Conservation (phyloP, 2,797 vertebrate genomes). For the Chelidonichthys spinosus region DNA sequence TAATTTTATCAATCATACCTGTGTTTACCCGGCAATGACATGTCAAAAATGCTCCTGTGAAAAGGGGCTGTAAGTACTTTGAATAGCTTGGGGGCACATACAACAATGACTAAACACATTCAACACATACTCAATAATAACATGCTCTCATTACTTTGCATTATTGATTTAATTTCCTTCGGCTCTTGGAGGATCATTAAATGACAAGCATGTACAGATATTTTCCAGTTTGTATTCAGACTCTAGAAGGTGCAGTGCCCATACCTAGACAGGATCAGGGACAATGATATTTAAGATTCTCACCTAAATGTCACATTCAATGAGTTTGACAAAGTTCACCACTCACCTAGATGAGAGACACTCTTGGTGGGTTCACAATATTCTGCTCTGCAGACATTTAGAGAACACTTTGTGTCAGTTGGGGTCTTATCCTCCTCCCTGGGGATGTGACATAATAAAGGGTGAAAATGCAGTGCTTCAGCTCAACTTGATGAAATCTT, state of each 20-base stretch:
- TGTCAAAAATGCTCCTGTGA: no score
- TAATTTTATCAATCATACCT: no score
- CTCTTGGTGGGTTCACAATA: slow-evolving; percentile 69
- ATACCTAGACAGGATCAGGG: slow-evolving; percentile 44
- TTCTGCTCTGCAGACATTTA: slow-evolving; percentile 77
- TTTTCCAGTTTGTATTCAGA: slow-evolving; percentile 13
- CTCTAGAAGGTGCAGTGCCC: slow-evolving; percentile 31
- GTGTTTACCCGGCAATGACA: no score
- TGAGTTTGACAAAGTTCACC: slow-evolving; percentile 82
- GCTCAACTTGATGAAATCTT: slow-evolving; percentile 71
- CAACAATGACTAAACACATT: slow-evolving; percentile 14
- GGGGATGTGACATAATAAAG: slow-evolving; percentile 73
- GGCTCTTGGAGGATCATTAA: slow-evolving; percentile 3
- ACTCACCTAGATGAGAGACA: slow-evolving; percentile 66
- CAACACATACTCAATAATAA: background rate
- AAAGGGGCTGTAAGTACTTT: background rate
- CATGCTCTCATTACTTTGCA: background rate
- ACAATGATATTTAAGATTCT: slow-evolving; percentile 76
- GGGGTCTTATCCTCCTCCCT: slow-evolving; percentile 70
- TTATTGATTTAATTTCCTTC: slow-evolving; percentile 13
- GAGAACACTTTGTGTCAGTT: slow-evolving; percentile 72
- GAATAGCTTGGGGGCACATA: slow-evolving; percentile 25
- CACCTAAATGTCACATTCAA: slow-evolving; percentile 78
- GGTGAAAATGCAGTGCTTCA: slow-evolving; percentile 61
- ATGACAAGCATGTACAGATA: background rate